Percentiles rank a stretch among this genome's conserved stretches.
These are phyloP conservation scores for Ridgeia piscesae DNA, from an alignment of 1,140 invertebrate species.

Conservation along the genomic window DNA sequence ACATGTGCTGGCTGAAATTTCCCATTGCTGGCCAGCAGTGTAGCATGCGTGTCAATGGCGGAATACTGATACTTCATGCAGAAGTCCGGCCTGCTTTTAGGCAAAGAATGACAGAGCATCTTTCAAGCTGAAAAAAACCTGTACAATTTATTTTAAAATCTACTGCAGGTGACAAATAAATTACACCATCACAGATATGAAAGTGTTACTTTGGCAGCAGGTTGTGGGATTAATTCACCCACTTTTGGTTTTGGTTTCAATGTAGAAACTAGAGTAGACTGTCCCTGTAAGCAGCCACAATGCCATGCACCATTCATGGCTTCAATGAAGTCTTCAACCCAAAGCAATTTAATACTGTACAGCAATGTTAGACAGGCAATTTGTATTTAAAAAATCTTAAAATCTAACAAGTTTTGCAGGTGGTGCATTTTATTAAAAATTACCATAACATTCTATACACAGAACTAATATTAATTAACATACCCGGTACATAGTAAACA, in stretches of 20 bases:
- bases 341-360: too few relatives aligned
- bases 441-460: not conserved
- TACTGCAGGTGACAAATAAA: too few relatives aligned
- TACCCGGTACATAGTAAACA: too few relatives aligned
- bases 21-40: not conserved
- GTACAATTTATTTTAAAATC: too few relatives aligned
- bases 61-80: not conserved
- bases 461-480: not conserved
- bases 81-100: not conserved
- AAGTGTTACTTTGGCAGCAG: not conserved
- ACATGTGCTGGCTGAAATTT: not conserved
- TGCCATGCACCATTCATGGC: too few relatives aligned
- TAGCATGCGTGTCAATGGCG: not conserved
- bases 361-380: too few relatives aligned
- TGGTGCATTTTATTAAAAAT: not conserved
- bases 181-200: not conserved
- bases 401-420: not conserved
- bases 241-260: not conserved
- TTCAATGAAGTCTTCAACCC: too few relatives aligned
- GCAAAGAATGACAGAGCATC: not conserved
- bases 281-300: too few relatives aligned
- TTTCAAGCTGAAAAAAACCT: too few relatives aligned
- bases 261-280: not conserved
- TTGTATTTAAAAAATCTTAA: too few relatives aligned
- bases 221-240: too few relatives aligned